Evolutionary conservation across 2,888 invertebrate species (phyloP).

Genomic region (Oscheius onirici): DNA sequence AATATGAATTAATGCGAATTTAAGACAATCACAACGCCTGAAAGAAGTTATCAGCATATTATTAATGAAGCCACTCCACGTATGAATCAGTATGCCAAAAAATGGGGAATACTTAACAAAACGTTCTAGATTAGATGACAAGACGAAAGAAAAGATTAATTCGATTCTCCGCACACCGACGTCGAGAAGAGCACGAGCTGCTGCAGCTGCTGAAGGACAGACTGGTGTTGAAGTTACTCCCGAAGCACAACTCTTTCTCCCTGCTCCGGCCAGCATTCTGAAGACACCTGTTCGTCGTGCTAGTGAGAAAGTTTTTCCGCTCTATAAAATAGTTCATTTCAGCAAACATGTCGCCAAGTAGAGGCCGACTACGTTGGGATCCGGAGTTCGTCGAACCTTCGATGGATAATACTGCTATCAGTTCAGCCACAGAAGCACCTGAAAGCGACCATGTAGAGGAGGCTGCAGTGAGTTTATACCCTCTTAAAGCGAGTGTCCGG

Average conservation of each 20-base stretch:
- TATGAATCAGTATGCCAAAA: background rate
- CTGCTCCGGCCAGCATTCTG: slow-evolving; percentile 10
- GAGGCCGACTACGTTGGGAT: slow-evolving; percentile 24
- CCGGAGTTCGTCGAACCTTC: slow-evolving; percentile 20
- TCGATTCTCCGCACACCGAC: slow-evolving; percentile 16
- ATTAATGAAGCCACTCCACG: background rate
- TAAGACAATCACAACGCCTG: background rate
- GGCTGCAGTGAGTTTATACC: too few species aligned
- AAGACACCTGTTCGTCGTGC: slow-evolving; percentile 12
- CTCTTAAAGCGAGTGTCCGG: too few species aligned
- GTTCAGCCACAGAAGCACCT: background rate
- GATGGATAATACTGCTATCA: background rate
- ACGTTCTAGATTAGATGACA: slow-evolving; percentile 5
- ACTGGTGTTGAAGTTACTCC: slow-evolving; percentile 20
- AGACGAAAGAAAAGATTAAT: background rate
- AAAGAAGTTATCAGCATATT: background rate
- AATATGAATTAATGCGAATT: background rate
- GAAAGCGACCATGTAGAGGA: too few species aligned
- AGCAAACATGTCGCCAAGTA: background rate
- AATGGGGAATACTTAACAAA: background rate
- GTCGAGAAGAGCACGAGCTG: slow-evolving; percentile 16
- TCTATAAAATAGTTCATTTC: background rate
- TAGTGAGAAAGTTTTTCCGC: background rate
- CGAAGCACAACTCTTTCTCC: background rate
- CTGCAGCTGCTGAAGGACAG: slow-evolving; percentile 20